A percentile compares a stretch with the other conserved stretches of the same genome.
Conservation (phyloP, 2,113 vertebrate species). For the Catharus minimus region DNA sequence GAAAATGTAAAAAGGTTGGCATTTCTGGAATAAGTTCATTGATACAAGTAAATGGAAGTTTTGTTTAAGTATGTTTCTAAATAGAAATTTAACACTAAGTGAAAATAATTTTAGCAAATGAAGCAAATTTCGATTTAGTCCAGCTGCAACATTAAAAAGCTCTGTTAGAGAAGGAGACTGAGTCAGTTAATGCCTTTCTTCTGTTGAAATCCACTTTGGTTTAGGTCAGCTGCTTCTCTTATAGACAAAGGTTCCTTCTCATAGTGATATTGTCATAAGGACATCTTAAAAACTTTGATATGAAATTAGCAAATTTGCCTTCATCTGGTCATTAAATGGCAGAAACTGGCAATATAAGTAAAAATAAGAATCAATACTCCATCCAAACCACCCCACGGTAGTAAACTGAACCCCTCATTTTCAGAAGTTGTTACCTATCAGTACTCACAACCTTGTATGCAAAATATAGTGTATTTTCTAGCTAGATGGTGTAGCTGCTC, state of each 20-base stretch:
- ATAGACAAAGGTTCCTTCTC: neutral
- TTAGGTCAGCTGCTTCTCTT: neutral
- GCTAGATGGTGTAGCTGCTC: neutral
- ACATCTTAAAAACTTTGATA: neutral
- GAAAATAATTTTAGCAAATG: neutral
- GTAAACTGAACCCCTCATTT: neutral
- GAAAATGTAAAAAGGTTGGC: neutral
- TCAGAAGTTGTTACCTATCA: neutral
- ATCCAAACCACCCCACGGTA: neutral
- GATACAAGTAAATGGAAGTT: neutral
- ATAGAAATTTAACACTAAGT: neutral
- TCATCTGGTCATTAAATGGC: neutral
- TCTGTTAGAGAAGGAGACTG: neutral
- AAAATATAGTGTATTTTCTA: neutral
- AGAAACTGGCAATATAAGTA: neutral
- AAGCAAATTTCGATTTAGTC: neutral
- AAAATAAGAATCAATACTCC: neutral
- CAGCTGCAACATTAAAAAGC: neutral
- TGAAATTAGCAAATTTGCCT: neutral
- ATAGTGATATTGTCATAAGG: neutral
- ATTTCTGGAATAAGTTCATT: neutral
- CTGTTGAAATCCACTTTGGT: neutral
- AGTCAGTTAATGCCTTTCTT: neutral
- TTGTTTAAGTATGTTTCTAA: neutral
- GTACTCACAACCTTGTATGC: neutral